Percentiles rank a stretch among this genome's conserved stretches.
These are phyloP conservation scores for Frankliniella fusca DNA, from an alignment of 2,888 invertebrate genomes.

Conservation along the genomic window DNA sequence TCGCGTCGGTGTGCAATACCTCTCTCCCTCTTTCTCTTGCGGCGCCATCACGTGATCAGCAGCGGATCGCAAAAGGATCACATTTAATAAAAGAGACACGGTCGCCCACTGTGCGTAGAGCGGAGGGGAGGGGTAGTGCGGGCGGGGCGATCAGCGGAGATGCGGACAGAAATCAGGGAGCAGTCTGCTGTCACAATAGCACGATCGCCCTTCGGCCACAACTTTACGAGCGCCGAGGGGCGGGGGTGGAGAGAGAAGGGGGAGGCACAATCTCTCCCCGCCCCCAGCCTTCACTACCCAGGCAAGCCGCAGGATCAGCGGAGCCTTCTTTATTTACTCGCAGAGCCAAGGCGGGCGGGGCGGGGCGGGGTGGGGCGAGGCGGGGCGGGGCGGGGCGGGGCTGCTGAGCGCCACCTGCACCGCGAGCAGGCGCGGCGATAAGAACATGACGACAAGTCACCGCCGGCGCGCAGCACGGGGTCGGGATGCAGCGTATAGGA, in stretches of 20 bases:
- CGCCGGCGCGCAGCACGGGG: too few relatives aligned
- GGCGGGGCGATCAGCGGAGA: not conserved
- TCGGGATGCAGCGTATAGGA: too few relatives aligned
- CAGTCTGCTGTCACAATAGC: constrained; percentile 18
- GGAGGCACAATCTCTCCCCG: not conserved
- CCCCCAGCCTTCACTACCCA: not conserved
- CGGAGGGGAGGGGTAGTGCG: not conserved
- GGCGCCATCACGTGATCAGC: too few relatives aligned
- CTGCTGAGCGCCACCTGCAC: constrained; percentile 7
- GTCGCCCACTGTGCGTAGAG: not conserved
- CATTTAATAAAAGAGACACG: too few relatives aligned
- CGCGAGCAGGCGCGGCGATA: not conserved
- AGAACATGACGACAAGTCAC: not conserved
- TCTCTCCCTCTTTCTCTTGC: too few relatives aligned
- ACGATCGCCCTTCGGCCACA: constrained; percentile 7
- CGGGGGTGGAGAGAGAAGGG: not conserved
- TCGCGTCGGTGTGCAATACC: too few relatives aligned
- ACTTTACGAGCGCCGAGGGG: not conserved
- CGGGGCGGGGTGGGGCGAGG: too few relatives aligned
- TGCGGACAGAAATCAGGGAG: constrained; percentile 6
- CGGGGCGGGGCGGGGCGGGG: too few relatives aligned
- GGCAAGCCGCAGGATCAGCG: not conserved
- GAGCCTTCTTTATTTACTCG: constrained; percentile 1
- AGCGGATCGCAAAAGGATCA: too few relatives aligned
- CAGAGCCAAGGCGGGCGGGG: not conserved